Conservation (phyloP, 2,888 invertebrate species). For the Endotricha flammealis region DNA sequence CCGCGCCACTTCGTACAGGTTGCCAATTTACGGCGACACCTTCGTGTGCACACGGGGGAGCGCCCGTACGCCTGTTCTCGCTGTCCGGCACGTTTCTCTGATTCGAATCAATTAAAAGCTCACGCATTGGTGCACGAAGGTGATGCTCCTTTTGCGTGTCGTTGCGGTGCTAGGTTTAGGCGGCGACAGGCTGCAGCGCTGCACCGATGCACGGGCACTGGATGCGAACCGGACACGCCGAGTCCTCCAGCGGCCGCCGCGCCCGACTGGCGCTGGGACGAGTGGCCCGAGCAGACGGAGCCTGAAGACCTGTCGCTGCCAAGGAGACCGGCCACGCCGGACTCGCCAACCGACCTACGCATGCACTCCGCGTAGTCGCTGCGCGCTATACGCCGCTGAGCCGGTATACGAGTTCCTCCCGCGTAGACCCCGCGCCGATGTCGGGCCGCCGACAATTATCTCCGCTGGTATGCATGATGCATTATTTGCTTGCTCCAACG, state of each 20-base stretch:
- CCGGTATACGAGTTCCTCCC: slow-evolving; percentile 89
- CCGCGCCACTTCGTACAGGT: slow-evolving; percentile 96
- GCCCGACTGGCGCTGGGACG: slow-evolving; percentile 70
- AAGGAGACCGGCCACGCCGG: slow-evolving; percentile 68
- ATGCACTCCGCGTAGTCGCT: slow-evolving; percentile 68
- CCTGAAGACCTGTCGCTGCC: slow-evolving; percentile 92
- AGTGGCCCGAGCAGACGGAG: slow-evolving; percentile 90
- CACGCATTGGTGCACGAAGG: slow-evolving; percentile 93
- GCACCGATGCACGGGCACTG: slow-evolving; percentile 84
- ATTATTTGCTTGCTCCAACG: slow-evolving; percentile 22
- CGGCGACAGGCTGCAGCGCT: slow-evolving; percentile 92
- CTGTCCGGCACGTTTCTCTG: slow-evolving; percentile 92
- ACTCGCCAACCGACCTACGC: slow-evolving; percentile 72
- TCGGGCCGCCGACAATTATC: slow-evolving; percentile 30
- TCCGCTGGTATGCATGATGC: slow-evolving; percentile 22
- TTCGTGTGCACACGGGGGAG: slow-evolving; percentile 95
- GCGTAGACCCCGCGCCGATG: slow-evolving; percentile 64
- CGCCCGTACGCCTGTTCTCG: slow-evolving; percentile 92
- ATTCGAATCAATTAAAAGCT: slow-evolving; percentile 94
- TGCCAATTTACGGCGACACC: slow-evolving; percentile 91
- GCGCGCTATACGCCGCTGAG: slow-evolving; percentile 57
- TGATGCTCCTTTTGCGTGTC: slow-evolving; percentile 92
- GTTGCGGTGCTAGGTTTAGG: slow-evolving; percentile 88
- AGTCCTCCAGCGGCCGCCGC: slow-evolving; percentile 66
- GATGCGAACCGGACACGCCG: slow-evolving; percentile 57